phyloP scores from a whole-genome alignment of 2,797 vertebrate genomes.

The Oreortyx pictus region DNA sequence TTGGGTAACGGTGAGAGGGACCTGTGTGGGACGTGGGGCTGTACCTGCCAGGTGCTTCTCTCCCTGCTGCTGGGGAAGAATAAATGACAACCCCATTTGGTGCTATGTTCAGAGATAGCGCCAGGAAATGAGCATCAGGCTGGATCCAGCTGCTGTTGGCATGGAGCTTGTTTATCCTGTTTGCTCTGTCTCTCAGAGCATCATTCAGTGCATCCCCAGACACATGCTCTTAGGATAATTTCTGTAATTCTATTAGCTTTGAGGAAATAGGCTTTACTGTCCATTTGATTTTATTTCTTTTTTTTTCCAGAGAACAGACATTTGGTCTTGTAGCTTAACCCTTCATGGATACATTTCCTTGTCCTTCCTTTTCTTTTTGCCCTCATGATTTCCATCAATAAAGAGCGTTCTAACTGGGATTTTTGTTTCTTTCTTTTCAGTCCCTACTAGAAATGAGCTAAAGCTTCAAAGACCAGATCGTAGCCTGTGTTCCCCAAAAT shows the following conservation, averaged over 20 bases:
- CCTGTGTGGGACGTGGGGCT: background rate
- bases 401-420: background rate
- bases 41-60: background rate
- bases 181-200: background rate
- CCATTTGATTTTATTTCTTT: constrained; percentile 42
- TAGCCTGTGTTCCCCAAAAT: background rate
- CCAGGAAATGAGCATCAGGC: background rate
- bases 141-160: background rate
- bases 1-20: background rate
- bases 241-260: constrained; percentile 62
- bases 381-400: background rate
- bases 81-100: background rate
- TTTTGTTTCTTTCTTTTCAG: constrained; percentile 12
- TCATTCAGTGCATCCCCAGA: constrained; percentile 41
- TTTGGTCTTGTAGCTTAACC: constrained; percentile 53
- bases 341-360: background rate
- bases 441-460: background rate
- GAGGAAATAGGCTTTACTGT: constrained; percentile 65
- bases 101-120: background rate
- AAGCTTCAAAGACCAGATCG: background rate
- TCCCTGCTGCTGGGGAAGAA: background rate
- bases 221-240: constrained; percentile 62
- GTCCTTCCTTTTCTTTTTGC: background rate
- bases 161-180: constrained; percentile 44
- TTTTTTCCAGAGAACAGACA: background rate